phyloP scores from a whole-genome alignment of 2,888 invertebrate genomes.

The Tribolium freemani region DNA sequence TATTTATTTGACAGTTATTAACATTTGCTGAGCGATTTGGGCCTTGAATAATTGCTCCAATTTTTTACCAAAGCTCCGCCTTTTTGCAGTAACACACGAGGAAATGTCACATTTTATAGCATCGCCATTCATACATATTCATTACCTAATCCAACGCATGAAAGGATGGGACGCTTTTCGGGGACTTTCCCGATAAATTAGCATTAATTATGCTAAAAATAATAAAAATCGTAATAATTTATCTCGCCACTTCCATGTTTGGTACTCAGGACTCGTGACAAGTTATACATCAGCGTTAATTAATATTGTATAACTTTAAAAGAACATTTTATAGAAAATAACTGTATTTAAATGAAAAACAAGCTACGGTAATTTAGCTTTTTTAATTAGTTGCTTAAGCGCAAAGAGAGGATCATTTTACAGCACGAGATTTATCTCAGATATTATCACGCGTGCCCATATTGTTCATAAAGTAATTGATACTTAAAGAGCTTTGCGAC shows the following conservation, averaged over 20 bases:
- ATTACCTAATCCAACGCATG: neutral
- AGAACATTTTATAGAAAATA: neutral
- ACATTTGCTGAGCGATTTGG: conserved; percentile 18
- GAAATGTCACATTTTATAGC: neutral
- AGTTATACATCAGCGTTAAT: neutral
- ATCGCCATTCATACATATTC: neutral
- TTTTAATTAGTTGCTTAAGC: neutral
- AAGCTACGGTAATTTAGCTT: neutral
- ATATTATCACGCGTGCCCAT: neutral
- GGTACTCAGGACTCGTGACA: neutral
- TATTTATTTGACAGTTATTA: conserved; percentile 24
- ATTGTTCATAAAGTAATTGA: neutral
- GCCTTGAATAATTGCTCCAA: conserved; percentile 10
- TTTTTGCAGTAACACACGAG: conserved; percentile 12
- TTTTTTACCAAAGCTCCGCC: conserved; percentile 4
- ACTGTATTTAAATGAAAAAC: neutral
- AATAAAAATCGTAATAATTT: neutral
- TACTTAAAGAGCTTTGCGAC: neutral
- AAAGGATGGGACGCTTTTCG: neutral
- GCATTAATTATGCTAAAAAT: neutral
- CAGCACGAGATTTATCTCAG: neutral
- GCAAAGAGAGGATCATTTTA: neutral
- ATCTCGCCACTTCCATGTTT: neutral
- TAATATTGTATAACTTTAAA: neutral
- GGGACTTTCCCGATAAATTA: neutral